Evolutionary conservation across 2,113 vertebrate genomes (phyloP).

Genomic region (Candoia aspera): DNA sequence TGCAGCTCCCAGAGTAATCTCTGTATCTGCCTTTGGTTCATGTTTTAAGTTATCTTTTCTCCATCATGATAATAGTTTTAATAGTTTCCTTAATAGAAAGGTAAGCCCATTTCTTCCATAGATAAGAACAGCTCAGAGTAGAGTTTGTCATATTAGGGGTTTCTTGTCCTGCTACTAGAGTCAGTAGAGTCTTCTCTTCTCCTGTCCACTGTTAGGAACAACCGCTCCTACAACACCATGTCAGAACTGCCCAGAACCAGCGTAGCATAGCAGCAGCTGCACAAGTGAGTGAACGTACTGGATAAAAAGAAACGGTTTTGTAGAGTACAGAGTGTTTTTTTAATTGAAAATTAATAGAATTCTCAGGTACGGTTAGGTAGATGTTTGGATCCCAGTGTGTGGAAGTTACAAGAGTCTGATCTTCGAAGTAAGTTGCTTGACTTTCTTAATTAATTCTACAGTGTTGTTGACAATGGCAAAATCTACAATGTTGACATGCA

Average conservation of each 20-base stretch:
- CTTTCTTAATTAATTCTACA: background rate
- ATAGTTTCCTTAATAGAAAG: background rate
- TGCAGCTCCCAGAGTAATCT: background rate
- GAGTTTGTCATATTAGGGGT: background rate
- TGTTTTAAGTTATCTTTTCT: background rate
- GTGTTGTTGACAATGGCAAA: background rate
- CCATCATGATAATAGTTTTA: background rate
- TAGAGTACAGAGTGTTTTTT: background rate
- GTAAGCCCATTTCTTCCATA: background rate
- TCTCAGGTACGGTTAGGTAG: background rate
- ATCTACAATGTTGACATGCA: background rate
- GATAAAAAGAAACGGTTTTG: conserved; percentile 5
- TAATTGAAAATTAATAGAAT: conserved; percentile 13
- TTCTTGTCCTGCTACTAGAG: conserved; percentile 4
- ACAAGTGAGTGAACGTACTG: background rate
- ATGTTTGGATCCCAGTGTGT: background rate
- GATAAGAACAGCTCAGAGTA: background rate
- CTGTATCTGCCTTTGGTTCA: background rate
- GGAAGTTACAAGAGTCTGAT: background rate
- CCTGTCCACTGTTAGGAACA: background rate
- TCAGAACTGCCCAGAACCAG: conserved; percentile 33
- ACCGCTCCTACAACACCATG: conserved; percentile 7
- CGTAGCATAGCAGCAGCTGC: conserved; percentile 15
- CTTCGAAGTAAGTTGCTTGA: background rate
- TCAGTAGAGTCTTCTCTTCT: conserved; percentile 33